phyloP scores from a whole-genome alignment of 2,797 vertebrate species.

The Protonibea diacanthus region DNA sequence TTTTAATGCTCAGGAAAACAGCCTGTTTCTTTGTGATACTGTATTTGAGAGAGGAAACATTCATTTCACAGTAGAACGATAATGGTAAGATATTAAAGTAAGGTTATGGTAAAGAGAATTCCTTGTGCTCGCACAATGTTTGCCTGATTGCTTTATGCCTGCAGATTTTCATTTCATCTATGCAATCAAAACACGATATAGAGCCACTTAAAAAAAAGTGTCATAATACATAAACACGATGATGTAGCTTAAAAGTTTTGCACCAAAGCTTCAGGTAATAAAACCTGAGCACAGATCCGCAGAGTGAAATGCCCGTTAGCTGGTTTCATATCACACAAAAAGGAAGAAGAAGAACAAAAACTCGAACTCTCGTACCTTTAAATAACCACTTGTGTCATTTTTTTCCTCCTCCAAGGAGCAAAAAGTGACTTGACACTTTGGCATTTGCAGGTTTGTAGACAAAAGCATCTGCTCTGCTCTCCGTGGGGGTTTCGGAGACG shows the following conservation, averaged over 20 bases:
- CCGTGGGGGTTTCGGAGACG: constrained; percentile 27
- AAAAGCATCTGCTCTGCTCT: constrained; percentile 42
- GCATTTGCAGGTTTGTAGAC: constrained; percentile 66
- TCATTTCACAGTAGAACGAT: not conserved
- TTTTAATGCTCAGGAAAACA: constrained; percentile 12
- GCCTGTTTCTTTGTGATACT: not conserved
- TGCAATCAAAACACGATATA: not conserved
- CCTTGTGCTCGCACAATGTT: not conserved
- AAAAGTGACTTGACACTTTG: constrained; percentile 65
- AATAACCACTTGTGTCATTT: constrained; percentile 36
- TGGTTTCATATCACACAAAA: not conserved
- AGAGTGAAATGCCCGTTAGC: not conserved
- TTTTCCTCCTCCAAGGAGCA: constrained; percentile 7
- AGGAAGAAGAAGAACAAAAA: not conserved
- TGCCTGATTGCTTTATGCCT: not conserved
- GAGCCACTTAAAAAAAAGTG: not conserved
- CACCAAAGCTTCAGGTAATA: constrained; percentile 1
- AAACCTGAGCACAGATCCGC: not conserved
- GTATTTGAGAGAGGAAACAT: not conserved
- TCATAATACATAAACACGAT: not conserved
- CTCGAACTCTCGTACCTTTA: not conserved
- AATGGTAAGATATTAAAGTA: not conserved
- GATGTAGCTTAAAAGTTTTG: not conserved
- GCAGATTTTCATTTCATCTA: not conserved
- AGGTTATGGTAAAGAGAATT: not conserved